Conservation (phyloP, 2,113 vertebrate genomes). For the Protomyctophum bolini region DNA sequence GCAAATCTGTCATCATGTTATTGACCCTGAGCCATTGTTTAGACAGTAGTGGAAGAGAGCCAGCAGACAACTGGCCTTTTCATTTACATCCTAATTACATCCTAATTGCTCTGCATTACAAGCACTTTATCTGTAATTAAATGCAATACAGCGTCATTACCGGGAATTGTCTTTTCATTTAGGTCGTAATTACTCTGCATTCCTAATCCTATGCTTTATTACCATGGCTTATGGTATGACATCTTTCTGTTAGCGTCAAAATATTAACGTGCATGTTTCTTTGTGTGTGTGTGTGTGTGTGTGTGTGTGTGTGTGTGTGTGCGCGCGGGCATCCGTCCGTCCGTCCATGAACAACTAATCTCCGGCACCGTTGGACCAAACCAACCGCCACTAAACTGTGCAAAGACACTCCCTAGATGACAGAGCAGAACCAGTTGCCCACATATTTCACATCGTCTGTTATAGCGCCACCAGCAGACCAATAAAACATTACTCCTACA, state of each 20-base stretch:
- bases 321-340: too few species aligned
- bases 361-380: too few species aligned
- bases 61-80: conserved; percentile 20
- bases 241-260: conserved; percentile 27
- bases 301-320: not conserved
- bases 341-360: too few species aligned
- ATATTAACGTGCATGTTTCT: not conserved
- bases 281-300: not conserved
- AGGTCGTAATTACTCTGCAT: conserved; percentile 52
- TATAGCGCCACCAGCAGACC: too few species aligned
- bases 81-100: conserved; percentile 61
- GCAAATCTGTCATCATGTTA: conserved; percentile 6
- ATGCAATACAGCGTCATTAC: conserved; percentile 46
- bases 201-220: conserved; percentile 50
- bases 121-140: conserved; percentile 65
- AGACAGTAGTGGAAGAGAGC: conserved; percentile 52
- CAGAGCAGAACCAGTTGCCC: too few species aligned
- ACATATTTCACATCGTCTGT: too few species aligned
- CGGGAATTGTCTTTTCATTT: conserved; percentile 53
- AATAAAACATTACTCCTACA: too few species aligned
- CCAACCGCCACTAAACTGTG: too few species aligned
- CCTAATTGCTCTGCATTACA: conserved; percentile 71
- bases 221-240: conserved; percentile 49
- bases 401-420: too few species aligned
- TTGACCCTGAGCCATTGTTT: conserved; percentile 54